These are phyloP conservation scores for Xenopus tropicalis DNA, from an alignment of 2,113 vertebrate species.

Conservation along the genomic window UCB_Xtro_10.0 CM004447.2:111127501-111128000, in stretches of 20 bases:
- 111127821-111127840: no score
- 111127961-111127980: no score
- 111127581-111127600: constrained; percentile 84
- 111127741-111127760: no score
- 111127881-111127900: background rate
- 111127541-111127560: constrained; percentile 83
- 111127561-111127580: constrained; percentile 86
- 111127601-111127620: constrained; percentile 81
- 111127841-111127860: no score
- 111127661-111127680: constrained; percentile 72
- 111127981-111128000: no score
- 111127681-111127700: constrained; percentile 64
- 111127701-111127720: background rate
- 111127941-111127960: no score
- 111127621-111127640: constrained; percentile 63
- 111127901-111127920: background rate
- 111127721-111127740: background rate
- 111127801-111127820: no score
- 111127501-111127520: background rate
- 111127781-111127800: no score
- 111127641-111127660: constrained; percentile 91
- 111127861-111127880: no score
- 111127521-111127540: constrained; percentile 92
- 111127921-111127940: background rate
- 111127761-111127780: no score